These are phyloP conservation scores for Pasiphila rectangulata DNA, from an alignment of 2,888 invertebrate genomes.

Conservation along the genomic window DNA sequence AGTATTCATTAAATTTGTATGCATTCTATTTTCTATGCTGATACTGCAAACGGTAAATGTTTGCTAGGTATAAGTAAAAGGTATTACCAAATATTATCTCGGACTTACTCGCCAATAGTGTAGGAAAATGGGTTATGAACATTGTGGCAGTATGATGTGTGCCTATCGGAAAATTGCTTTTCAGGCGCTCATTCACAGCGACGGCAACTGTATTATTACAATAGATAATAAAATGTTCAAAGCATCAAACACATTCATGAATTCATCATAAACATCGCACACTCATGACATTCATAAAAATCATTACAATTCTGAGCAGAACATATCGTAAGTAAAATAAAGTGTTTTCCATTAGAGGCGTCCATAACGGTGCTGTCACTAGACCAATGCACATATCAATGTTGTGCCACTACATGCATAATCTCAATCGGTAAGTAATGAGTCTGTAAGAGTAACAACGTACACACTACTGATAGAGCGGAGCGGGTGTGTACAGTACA, in stretches of 20 bases:
- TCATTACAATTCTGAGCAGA: conserved; percentile 36
- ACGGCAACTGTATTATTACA: conserved; percentile 36
- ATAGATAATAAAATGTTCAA: conserved; percentile 39
- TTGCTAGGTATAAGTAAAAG: conserved; percentile 19
- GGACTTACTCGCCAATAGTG: conserved; percentile 28
- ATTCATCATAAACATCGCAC: conserved; percentile 38
- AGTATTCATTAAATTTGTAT: conserved; percentile 8
- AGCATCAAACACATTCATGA: conserved; percentile 46
- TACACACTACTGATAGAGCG: conserved; percentile 66
- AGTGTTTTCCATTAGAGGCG: conserved; percentile 53
- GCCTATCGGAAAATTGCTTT: conserved; percentile 29
- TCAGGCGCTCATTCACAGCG: conserved; percentile 49
- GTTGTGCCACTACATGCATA: conserved; percentile 73
- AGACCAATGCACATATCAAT: conserved; percentile 64
- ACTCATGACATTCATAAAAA: conserved; percentile 39
- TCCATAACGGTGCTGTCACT: conserved; percentile 61
- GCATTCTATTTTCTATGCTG: conserved; percentile 18
- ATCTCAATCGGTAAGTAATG: conserved; percentile 53
- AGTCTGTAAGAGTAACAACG: conserved; percentile 36
- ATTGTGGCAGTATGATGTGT: conserved; percentile 20
- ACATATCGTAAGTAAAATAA: conserved; percentile 40
- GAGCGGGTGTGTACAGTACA: conserved; percentile 77
- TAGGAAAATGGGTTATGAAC: conserved; percentile 17
- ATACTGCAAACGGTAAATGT: conserved; percentile 10
- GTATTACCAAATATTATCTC: conserved; percentile 25